Base-by-base conservation (phyloP, 2,888 invertebrate genomes). In the Chalcosyrphus nemorum region DNA sequence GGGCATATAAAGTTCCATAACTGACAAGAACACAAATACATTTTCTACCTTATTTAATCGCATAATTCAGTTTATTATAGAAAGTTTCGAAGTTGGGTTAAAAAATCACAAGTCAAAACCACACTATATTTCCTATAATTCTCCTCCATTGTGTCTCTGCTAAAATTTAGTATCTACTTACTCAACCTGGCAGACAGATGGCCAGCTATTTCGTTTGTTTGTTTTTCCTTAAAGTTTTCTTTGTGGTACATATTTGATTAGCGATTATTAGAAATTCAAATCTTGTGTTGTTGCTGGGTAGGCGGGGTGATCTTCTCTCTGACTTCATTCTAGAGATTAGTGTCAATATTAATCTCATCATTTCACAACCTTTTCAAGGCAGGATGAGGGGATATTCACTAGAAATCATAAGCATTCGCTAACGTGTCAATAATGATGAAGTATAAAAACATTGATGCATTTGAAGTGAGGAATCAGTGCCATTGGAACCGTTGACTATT, bases 371-470 rank as follows among this genome's bases (percentile, higher is more conserved):
- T 15, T n/a, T 19, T 54, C 15, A 7, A 4, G 21, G 21, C 4
- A 21, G 29, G 29, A 9, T 21, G 5, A 56, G 56, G 43, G 59
- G 59, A 70, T 29, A 63, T 63, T 2, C 61, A 27, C 24, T 32
- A 35, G 45, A 74, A 74, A 29, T 27, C 7, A 38, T 2, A 3
- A 13, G 2, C 17, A 21, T 38, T 9, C 41, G 43, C 19, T 27
- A 29, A 27, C 43, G n/a, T 52, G 29, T 29, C 47, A 52, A 13
- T 27, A 38, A 21, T 47, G 15, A 41, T 15, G 45, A 65, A 72
- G 82, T 84, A 84, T 84, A 84, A 70, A 80, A 78, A 59, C 74
- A 27, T 54, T 43, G 50, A 9, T 13, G 47, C 21, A 43, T 57
- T 71, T 52, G 19, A 4, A 27, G 24, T 2, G n/a, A 9, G 24